Base-by-base conservation (phyloP, 35 echinoderm and acorn worm genomes). In the Holothuria glaberrima region DNA sequence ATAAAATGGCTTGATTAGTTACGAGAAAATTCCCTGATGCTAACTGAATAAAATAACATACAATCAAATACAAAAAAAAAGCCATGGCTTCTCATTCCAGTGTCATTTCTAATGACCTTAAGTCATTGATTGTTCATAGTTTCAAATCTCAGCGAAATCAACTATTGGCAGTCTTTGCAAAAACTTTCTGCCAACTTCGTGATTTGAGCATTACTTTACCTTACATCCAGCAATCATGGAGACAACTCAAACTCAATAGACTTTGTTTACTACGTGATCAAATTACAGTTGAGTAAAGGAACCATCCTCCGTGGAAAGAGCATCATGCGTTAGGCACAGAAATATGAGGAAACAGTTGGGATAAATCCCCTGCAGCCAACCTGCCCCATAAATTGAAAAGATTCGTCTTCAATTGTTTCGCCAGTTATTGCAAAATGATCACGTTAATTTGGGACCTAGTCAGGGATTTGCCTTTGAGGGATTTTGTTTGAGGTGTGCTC, bases 401-500 rank as follows among this genome's bases (percentile, higher is more conserved):
- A 69, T 69, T 71, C 66, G 63, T 71, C 66, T 67, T 87, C 85
- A 87, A 87, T 87, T 87, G 61, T 71, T 87, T 87, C 66, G 65
- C 85, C 85, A 71, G 85, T 87, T 87, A 84, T 84, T 84, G 60
- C 61, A 71, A 71, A 87, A 87, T 87, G 85, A 87, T 87, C 85
- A 69, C 66, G 61, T 68, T 86, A 86, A 86, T 86, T 66, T 86
- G 58, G 85, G 65, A 87, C 61, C 60, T 52, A 64, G 85, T 71
- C 85, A 69, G 85, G 58, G 80, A 84, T 84, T 84, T 84, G 80
- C 80, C 80, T 84, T 18, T 20, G 85, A 87, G 65, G 85, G 85
- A 45, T 87, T 87, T 48, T 18, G 66, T 14, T 33, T 59, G 85
- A 87, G 61, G 85, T 71, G 65, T 69, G 34, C 59, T 71, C 85